Conservation (phyloP, 1,140 invertebrate genomes). For the Bombus breviceps region DNA sequence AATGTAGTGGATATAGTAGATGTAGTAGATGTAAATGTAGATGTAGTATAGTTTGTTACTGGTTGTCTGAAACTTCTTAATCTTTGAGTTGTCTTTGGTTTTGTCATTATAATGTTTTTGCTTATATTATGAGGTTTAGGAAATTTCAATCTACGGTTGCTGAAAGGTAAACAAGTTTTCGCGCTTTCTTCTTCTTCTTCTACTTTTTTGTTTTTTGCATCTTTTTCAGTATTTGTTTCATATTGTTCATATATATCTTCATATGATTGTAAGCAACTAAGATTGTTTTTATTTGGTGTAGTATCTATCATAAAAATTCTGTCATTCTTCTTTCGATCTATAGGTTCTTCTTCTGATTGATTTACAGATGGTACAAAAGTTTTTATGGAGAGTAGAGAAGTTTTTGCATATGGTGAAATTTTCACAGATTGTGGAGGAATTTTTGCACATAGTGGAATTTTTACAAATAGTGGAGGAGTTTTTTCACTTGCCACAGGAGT, state of each 20-base stretch:
- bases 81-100: not conserved
- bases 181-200: not conserved
- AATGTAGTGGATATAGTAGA: not conserved
- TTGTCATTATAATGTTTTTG: not conserved
- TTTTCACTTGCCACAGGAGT: not conserved
- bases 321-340: not conserved
- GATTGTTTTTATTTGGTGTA: not conserved
- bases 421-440: not conserved
- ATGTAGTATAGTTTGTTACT: not conserved
- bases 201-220: not conserved
- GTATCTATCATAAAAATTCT: constrained; percentile 23
- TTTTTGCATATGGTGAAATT: not conserved
- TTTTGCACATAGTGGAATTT: not conserved
- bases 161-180: constrained; percentile 6
- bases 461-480: too few species aligned
- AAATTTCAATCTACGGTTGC: constrained; percentile 10
- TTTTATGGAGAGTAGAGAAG: not conserved
- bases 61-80: not conserved
- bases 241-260: not conserved
- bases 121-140: constrained; percentile 25
- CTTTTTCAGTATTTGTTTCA: not conserved
- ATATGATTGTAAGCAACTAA: not conserved
- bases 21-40: not conserved
- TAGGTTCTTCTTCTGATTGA: not conserved
- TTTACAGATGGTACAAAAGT: too few species aligned